Conservation (phyloP, 1,140 invertebrate species). For the Drosophila ercepeae region DNA sequence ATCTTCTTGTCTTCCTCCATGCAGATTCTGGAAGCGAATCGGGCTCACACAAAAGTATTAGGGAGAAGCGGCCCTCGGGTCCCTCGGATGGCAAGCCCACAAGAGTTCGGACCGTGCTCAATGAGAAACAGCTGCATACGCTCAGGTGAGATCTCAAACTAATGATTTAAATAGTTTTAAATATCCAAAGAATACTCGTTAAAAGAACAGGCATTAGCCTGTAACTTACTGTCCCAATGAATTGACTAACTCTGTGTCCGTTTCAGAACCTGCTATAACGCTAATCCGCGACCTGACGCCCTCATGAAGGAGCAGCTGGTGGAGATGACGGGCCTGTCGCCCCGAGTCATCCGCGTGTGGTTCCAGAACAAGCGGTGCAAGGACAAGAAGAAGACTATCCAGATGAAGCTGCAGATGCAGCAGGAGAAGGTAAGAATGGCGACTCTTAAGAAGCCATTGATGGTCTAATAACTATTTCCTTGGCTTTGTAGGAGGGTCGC, state of each 20-base stretch:
- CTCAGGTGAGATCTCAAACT: constrained; percentile 86
- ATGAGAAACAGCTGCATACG: constrained; percentile 99
- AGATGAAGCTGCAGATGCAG: constrained; percentile 98
- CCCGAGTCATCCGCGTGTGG: constrained; percentile 98
- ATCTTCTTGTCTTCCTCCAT: constrained; percentile 34
- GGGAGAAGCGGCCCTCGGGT: constrained; percentile 86
- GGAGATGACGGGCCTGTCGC: constrained; percentile 98
- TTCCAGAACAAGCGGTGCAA: constrained; percentile 99
- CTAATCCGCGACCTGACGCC: constrained; percentile 98
- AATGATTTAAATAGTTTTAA: not conserved
- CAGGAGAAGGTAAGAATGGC: constrained; percentile 96
- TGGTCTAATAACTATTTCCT: not conserved
- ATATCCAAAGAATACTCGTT: too few species aligned
- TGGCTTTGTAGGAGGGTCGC: constrained; percentile 91
- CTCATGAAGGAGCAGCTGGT: constrained; percentile 99
- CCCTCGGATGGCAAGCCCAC: constrained; percentile 97
- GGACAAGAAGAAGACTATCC: constrained; percentile 98
- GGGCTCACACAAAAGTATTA: constrained; percentile 91
- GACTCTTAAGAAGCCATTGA: not conserved
- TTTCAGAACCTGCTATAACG: constrained; percentile 93
- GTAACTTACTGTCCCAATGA: too few species aligned
- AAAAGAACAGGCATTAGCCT: too few species aligned
- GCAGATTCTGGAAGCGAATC: constrained; percentile 93
- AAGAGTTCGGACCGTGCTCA: constrained; percentile 97
- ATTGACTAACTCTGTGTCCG: too few species aligned